Percentiles rank a stretch among this genome's conserved stretches.
Conservation (phyloP, 1,140 invertebrate genomes). For the Choristoneura fumiferana region DNA sequence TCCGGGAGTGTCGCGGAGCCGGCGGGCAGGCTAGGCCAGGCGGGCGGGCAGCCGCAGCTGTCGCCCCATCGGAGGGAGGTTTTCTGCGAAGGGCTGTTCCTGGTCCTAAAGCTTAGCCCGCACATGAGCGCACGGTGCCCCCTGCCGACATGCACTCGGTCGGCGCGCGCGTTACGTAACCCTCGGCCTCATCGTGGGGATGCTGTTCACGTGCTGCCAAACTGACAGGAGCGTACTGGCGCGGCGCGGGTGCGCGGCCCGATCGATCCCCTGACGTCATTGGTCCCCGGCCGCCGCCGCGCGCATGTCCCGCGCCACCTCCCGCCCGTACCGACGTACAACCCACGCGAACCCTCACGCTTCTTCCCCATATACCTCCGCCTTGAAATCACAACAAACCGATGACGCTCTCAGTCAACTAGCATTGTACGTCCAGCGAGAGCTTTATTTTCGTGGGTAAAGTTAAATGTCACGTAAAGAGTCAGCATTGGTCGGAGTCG, state of each 20-base stretch:
- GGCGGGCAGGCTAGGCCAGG: slow-evolving; percentile 47
- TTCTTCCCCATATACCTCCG: neutral
- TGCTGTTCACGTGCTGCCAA: slow-evolving; percentile 43
- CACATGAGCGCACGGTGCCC: slow-evolving; percentile 87
- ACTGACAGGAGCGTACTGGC: slow-evolving; percentile 30
- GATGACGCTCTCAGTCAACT: neutral
- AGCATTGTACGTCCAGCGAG: neutral
- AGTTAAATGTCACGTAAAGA: slow-evolving; percentile 9
- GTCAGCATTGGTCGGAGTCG: slow-evolving; percentile 19
- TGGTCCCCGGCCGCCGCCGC: slow-evolving; percentile 32
- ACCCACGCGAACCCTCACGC: neutral
- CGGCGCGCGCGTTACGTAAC: slow-evolving; percentile 50
- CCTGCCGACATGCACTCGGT: slow-evolving; percentile 46
- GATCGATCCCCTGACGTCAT: slow-evolving; percentile 68
- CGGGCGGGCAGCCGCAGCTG: slow-evolving; percentile 91
- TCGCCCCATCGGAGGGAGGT: slow-evolving; percentile 96
- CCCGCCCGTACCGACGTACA: slow-evolving; percentile 28
- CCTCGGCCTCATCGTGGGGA: slow-evolving; percentile 33
- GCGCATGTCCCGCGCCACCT: slow-evolving; percentile 51
- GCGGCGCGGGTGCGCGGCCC: slow-evolving; percentile 35
- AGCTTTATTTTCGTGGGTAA: neutral
- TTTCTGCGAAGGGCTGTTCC: slow-evolving; percentile 96
- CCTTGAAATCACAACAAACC: neutral
- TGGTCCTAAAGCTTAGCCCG: slow-evolving; percentile 94
- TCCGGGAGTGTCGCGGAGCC: neutral